A percentile compares a stretch with the other conserved stretches of the same genome.
These are phyloP conservation scores for Sinella curviseta DNA, from an alignment of 1,140 invertebrate genomes.

Conservation along the genomic window DNA sequence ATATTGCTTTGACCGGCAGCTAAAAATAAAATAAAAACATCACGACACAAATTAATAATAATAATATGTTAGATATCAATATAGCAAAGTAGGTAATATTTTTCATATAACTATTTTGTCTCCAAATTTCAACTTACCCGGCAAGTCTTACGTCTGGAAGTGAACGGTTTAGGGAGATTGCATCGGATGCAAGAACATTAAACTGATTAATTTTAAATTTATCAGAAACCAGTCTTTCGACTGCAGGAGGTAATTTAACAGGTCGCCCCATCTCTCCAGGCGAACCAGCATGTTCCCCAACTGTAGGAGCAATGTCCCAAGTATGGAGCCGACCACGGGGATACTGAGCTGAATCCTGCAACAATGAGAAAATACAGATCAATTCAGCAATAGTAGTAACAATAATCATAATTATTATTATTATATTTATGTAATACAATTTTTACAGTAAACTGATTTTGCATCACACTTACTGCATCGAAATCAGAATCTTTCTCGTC, in stretches of 20 bases:
- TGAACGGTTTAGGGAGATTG: conserved; percentile 94
- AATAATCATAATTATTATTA: too few species aligned
- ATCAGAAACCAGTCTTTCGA: conserved; percentile 85
- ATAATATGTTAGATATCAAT: background rate
- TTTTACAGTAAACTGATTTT: background rate
- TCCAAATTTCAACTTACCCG: conserved; percentile 69
- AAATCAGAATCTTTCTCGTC: conserved; percentile 32
- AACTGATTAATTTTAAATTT: conserved; percentile 98
- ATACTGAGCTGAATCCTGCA: conserved; percentile 40
- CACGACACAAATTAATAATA: background rate
- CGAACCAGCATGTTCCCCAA: conserved; percentile 66
- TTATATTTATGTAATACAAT: background rate
- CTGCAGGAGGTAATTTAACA: conserved; percentile 79
- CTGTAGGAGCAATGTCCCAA: conserved; percentile 71
- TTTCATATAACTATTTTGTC: too few species aligned
- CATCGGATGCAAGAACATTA: conserved; percentile 95
- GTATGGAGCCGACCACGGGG: conserved; percentile 60
- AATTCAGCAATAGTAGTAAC: background rate
- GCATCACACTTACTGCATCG: background rate
- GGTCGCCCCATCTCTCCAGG: conserved; percentile 88
- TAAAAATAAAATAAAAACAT: conserved; percentile 56
- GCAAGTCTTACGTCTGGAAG: conserved; percentile 90
- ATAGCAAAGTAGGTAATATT: too few species aligned
- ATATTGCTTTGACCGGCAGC: conserved; percentile 77
- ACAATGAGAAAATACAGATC: too few species aligned